Evolutionary conservation across 2,113 vertebrate species (phyloP), one percentile per base, ranked within the genome.

Genomic region (Sardina pilchardus): DNA sequence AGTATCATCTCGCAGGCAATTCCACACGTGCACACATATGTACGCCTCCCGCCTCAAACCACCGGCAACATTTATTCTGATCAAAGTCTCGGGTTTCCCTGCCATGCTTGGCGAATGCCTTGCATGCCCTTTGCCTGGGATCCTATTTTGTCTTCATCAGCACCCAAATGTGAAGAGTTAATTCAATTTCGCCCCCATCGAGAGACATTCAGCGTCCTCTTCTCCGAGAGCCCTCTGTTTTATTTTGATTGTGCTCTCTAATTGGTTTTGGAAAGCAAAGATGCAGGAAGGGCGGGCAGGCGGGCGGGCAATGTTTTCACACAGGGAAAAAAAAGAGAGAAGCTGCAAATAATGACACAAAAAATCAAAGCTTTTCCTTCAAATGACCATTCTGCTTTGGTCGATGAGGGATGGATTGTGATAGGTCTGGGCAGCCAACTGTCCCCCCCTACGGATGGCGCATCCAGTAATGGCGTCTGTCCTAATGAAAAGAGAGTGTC

Each of bases 331-430:
- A 91, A 90, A 86, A 90, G 87, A 89, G 88, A 90, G 87, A 2
- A 89, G 89, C 88, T 85, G 89, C 92, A 92, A 93, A 94, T 94
- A 93, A 93, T 90, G 88, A n/a, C n/a, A n/a, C n/a, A n/a, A 91
- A 86, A 92, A 91, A 93, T 92, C 84, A 88, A 85, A 88, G 48
- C 87, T 88, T 89, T 71, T 50, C 17, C 17, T 4, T 81, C 26
- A 78, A 36, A 78, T 78, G 1, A 34, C 71, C 71, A 78, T 48
- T n/a, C 34, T 30, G 7, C 90, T 90, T 88, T 82, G 84, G 44
- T 26, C 83, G 83, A 44, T 24, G 45, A 82, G 48, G 44, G 53
- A 82, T 56, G 84, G 86, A 36, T 83, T n/a, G 17, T 83, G 81
- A 82, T 67, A 85, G 39, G 84, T 88, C 42, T 81, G 84, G 43